These are phyloP conservation scores for Macrophya annulata DNA, from an alignment of 2,888 invertebrate genomes.

Conservation along the genomic window DNA sequence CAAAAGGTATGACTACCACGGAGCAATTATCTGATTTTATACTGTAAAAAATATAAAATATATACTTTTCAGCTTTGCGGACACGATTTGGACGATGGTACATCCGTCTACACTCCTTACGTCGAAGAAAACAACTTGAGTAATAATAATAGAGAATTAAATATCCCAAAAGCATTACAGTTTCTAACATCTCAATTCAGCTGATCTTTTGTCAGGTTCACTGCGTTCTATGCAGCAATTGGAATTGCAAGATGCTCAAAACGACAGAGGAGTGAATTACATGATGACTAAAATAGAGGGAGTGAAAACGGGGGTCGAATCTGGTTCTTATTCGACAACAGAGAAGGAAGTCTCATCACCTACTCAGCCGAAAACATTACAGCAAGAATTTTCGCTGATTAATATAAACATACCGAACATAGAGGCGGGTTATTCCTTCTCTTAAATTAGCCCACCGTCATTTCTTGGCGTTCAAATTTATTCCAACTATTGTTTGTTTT, in stretches of 20 bases:
- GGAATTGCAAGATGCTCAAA: slow-evolving; percentile 73
- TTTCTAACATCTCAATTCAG: not conserved
- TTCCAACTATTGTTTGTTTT: slow-evolving; percentile 15
- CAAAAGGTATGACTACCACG: slow-evolving; percentile 82
- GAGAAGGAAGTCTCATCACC: slow-evolving; percentile 71
- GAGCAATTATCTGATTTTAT: slow-evolving; percentile 12
- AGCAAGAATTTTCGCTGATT: slow-evolving; percentile 89
- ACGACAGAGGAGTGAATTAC: slow-evolving; percentile 72
- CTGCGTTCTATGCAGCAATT: slow-evolving; percentile 75
- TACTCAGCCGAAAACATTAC: slow-evolving; percentile 83
- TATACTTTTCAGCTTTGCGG: slow-evolving; percentile 83
- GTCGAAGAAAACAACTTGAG: slow-evolving; percentile 75
- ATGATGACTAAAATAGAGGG: slow-evolving; percentile 70
- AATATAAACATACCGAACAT: slow-evolving; percentile 89
- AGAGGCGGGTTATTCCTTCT: slow-evolving; percentile 79
- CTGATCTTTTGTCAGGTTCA: slow-evolving; percentile 65
- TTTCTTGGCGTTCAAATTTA: not conserved
- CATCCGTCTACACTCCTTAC: slow-evolving; percentile 76
- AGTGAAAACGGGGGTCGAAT: slow-evolving; percentile 67
- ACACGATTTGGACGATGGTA: slow-evolving; percentile 83
- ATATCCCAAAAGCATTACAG: no score
- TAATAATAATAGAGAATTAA: slow-evolving; percentile 62
- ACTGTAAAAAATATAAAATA: slow-evolving; percentile 42
- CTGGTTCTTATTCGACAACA: slow-evolving; percentile 66
- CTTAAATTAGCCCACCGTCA: not conserved